phyloP scores from a whole-genome alignment of 2,888 invertebrate species.

The Stictocephala bisonia region DNA sequence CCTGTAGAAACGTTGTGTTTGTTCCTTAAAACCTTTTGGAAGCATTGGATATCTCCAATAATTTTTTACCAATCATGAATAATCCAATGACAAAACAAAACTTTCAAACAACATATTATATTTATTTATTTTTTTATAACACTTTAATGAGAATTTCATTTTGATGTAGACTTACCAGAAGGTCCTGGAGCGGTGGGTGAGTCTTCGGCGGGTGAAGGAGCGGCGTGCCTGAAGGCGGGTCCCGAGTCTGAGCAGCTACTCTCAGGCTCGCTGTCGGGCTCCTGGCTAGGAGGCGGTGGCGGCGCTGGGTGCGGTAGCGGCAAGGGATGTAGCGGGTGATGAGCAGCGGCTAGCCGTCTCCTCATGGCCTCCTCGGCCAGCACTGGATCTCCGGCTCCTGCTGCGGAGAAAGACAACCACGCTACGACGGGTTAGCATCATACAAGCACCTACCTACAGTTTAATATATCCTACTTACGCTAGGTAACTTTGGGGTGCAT shows the following conservation, averaged over 20 bases:
- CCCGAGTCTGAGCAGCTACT: slow-evolving; percentile 64
- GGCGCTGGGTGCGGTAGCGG: slow-evolving; percentile 53
- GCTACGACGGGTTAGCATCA: slow-evolving; percentile 47
- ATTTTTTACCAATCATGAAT: too few species aligned
- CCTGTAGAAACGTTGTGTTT: too few species aligned
- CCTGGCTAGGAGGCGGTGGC: slow-evolving; percentile 62
- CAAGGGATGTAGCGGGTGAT: slow-evolving; percentile 52
- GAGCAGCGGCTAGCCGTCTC: slow-evolving; percentile 56
- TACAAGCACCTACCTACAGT: too few species aligned
- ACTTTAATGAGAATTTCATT: background rate
- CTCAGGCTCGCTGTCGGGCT: slow-evolving; percentile 59
- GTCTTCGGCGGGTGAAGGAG: slow-evolving; percentile 49
- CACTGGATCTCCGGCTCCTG: slow-evolving; percentile 56
- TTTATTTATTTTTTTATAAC: background rate
- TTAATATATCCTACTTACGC: too few species aligned
- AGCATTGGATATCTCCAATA: too few species aligned
- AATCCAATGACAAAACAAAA: too few species aligned
- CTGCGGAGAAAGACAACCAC: slow-evolving; percentile 50
- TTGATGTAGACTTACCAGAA: slow-evolving; percentile 52
- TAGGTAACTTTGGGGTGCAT: too few species aligned
- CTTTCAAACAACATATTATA: background rate
- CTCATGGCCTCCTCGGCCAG: slow-evolving; percentile 59
- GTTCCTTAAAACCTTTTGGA: too few species aligned
- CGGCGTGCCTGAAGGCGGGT: slow-evolving; percentile 57
- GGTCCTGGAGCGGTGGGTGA: slow-evolving; percentile 57